Evolutionary conservation across 2,797 vertebrate species (phyloP), one percentile per base, ranked within the genome.

Genomic region (Setipinna tenuifilis): DNA sequence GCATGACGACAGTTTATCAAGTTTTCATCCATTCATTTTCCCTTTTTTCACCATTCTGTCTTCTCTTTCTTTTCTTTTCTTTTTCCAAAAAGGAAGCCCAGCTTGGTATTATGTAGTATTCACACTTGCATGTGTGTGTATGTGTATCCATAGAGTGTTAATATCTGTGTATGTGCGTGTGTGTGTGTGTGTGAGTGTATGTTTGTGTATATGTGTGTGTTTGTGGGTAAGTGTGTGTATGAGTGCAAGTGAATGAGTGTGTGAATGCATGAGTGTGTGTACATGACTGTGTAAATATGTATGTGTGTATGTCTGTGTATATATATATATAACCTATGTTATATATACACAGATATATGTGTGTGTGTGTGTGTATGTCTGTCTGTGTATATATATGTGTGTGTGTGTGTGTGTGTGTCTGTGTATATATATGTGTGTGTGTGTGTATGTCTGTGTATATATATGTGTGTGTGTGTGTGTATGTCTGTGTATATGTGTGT

Each of bases 1-100:
- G 57, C 82, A 86, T 88, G 83, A 28, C 16, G 57, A 62, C 61
- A 84, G 78, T 35, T 28, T 17, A 75, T 86, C 85, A 78, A 86
- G 82, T 68, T 85, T 57, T 83, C 28, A 16, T 41, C 41, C 61
- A 50, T 35, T 44, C 62, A 21, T 50, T 48, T 46, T 57, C 35
- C 21, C 46, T 61, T 81, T 84, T 84, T 54, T 19, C 78, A 25
- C 81, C 23, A 19, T 12, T 81, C 68, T 65, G 82, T 82, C 75
- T 31, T 62, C 48, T 21, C 17, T 44, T 25, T 17, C 6, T 17
- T 35, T 12, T 71, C 35, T 44, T 78, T 44, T 31, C 17, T 9
- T 78, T 44, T 78, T 41, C 71, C 71, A 78, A 78, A 19, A 78
- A 19, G 71, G 68, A 71, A 71, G 68, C 68, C 68, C 68, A 71